Evolutionary conservation across 2,888 invertebrate genomes (phyloP), one percentile per base, ranked within the genome.

Genomic region (Eupithecia abbreviata): DNA sequence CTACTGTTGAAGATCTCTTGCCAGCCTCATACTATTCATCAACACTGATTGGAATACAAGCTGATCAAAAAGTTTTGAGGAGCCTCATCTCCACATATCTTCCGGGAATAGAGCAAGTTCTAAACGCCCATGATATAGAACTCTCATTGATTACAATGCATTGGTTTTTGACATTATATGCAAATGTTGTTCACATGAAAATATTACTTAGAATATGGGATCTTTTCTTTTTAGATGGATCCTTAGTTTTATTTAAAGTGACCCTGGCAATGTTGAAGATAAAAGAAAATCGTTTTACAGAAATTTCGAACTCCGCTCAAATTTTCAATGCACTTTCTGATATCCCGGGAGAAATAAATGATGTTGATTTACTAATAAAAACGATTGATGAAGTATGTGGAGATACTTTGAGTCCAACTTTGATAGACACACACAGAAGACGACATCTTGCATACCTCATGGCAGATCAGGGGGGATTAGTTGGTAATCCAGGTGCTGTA

Each of bases 11-110:
- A 96, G 99, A 99, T 92, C 95, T 99, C 15, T 94, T 99, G 81
- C 99, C 99, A 58, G 98, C 99, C 73, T 99, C 99, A 2, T 99
- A 99, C 93, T 99, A 99, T 92, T 98, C 98, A 77, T 98, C 98
- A 78, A 98, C 98, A 58, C 95, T 99, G 77, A 96, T 99, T 96
- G 97, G 98, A 71, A 97, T 98, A 81, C 98, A 99, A 96, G 99
- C 99, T 43, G 99, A 99, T 91, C 99, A 99, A 92, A 96, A 98
- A 87, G 99, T 99, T n/a, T 95, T 99, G 84, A 96, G 98, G 84
- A 98, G 98, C 76, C 95, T 99, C 75, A 98, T 99, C 82, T 96
- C 97, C 72, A 98, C 97, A 86, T 98, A 98, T 90, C 95, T 99
- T 81, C 98, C 99, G 1, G 97, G 98, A 77, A 97, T 98, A 73